These are phyloP conservation scores for Manis pentadactyla DNA, from an alignment of 2,797 vertebrate species.

Conservation along the genomic window DNA sequence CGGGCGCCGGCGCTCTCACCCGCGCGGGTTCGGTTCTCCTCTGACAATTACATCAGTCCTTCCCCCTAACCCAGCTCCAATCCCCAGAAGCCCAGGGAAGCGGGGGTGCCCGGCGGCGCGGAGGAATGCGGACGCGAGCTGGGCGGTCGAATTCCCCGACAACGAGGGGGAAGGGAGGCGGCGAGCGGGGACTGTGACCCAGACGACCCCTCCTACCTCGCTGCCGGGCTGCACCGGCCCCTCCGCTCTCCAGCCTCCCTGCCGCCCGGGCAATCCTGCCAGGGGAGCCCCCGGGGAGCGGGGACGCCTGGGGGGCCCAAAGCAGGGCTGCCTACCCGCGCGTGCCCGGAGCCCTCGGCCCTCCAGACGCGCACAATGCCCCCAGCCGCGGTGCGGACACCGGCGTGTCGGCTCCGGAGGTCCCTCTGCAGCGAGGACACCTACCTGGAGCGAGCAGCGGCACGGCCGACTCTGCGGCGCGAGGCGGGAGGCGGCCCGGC, in stretches of 20 bases:
- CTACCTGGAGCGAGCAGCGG: slow-evolving; percentile 56
- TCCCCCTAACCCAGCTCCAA: slow-evolving; percentile 33
- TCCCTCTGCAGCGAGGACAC: background rate
- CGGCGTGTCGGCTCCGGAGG: background rate
- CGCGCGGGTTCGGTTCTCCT: slow-evolving; percentile 51
- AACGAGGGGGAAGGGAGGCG: background rate
- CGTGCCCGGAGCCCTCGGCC: slow-evolving; percentile 52
- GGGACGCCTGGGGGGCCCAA: background rate
- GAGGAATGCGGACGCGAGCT: background rate
- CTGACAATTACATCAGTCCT: slow-evolving; percentile 79
- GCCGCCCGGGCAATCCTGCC: background rate
- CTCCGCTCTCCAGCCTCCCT: background rate
- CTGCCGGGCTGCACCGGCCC: background rate
- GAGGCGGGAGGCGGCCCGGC: slow-evolving; percentile 6
- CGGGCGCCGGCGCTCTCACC: slow-evolving; percentile 32
- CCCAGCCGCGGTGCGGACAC: slow-evolving; percentile 1
- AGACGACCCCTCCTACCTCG: slow-evolving; percentile 52
- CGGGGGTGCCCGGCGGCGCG: background rate
- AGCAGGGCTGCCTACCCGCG: background rate
- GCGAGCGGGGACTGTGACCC: background rate
- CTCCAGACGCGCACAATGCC: slow-evolving; percentile 69
- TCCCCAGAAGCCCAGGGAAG: background rate
- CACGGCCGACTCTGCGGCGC: background rate
- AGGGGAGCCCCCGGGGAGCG: background rate
- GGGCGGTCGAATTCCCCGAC: slow-evolving; percentile 58